A percentile compares a stretch with the other conserved stretches of the same genome.
Evolutionary conservation across 2,888 invertebrate genomes (phyloP).

Genomic region (Enoplolaimus lenunculus): DNA sequence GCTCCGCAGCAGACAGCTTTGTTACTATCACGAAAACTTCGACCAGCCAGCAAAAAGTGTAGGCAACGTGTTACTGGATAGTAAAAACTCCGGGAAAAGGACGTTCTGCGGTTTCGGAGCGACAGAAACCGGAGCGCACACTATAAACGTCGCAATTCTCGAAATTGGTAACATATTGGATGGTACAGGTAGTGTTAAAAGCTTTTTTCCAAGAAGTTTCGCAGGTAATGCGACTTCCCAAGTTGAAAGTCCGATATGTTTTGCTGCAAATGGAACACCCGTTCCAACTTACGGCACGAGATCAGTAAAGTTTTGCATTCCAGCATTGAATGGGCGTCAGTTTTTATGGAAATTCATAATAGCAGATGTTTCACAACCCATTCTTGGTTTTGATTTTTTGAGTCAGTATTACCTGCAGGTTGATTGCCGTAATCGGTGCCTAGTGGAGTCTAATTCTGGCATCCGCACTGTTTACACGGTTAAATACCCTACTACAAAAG

Average conservation of each 20-base stretch:
- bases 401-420: neutral
- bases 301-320: neutral
- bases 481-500: no score
- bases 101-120: neutral
- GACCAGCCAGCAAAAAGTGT: neutral
- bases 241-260: neutral
- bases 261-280: neutral
- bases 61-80: neutral
- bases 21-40: neutral
- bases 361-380: neutral
- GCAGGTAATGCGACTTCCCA: neutral
- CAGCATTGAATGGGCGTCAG: neutral
- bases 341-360: neutral
- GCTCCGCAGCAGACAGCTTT: neutral
- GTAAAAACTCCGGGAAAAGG: neutral
- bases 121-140: neutral
- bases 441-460: neutral
- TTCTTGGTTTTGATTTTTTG: neutral
- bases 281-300: neutral
- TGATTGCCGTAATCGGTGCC: neutral
- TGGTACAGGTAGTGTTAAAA: neutral
- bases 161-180: neutral
- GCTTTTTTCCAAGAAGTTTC: neutral
- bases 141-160: neutral
- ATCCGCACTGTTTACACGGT: neutral